Evolutionary conservation across 2,113 vertebrate species (phyloP).

Genomic region (Ginglymostoma cirratum): DNA sequence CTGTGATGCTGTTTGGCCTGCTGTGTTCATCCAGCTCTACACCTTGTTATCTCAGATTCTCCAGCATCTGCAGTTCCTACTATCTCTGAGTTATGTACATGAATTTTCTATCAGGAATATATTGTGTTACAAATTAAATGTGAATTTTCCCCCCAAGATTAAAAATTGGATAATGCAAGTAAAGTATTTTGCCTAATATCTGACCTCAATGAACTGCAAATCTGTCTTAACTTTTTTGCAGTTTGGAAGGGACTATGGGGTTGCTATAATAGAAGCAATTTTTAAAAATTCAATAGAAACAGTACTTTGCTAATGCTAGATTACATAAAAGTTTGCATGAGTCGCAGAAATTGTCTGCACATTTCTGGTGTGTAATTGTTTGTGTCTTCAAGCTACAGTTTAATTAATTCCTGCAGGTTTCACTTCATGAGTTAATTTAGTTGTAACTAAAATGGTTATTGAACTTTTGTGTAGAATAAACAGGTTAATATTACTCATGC

Average conservation of each 20-base stretch:
- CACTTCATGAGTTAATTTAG: constrained; percentile 10
- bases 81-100: background rate
- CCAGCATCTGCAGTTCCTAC: too few species aligned
- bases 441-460: background rate
- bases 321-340: background rate
- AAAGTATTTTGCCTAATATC: background rate
- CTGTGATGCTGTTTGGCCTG: too few species aligned
- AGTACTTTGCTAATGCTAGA: background rate
- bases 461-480: background rate
- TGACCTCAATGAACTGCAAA: background rate
- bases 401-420: background rate
- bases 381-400: background rate
- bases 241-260: background rate
- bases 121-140: background rate
- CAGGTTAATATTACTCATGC: background rate
- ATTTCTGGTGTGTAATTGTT: background rate
- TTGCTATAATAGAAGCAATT: background rate
- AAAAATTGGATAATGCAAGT: background rate
- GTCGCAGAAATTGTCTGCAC: background rate
- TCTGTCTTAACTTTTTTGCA: background rate
- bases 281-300: background rate
- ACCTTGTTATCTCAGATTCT: too few species aligned
- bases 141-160: background rate
- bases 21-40: too few species aligned
- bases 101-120: background rate